Evolutionary conservation across 1,140 invertebrate species (phyloP).

Genomic region (silkworm (Bombyx mori)): DNA sequence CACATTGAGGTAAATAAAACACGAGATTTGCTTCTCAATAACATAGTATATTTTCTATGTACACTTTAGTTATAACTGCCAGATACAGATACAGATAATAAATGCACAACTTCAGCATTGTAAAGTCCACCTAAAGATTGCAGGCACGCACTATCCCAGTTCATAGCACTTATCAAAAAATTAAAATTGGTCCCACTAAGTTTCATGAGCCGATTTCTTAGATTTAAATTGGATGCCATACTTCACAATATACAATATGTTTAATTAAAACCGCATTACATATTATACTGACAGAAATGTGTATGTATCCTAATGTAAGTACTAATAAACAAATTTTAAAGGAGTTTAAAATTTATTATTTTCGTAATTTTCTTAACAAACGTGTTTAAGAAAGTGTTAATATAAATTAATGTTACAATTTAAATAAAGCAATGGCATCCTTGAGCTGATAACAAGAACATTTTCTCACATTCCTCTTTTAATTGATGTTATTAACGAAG

Average conservation of each 20-base stretch:
- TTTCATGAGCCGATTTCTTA: neutral
- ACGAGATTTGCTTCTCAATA: conserved; percentile 40
- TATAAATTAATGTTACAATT: too few relatives aligned
- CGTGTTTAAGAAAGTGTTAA: too few relatives aligned
- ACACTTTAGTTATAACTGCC: conserved; percentile 53
- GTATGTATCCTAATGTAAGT: too few relatives aligned
- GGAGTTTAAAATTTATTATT: too few relatives aligned
- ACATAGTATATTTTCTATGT: conserved; percentile 65
- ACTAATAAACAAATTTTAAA: too few relatives aligned
- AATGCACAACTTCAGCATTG: conserved; percentile 70
- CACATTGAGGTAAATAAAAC: conserved; percentile 11
- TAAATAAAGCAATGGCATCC: too few relatives aligned
- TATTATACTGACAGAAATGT: too few relatives aligned
- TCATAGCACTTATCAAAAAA: conserved; percentile 18
- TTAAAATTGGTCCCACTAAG: conserved; percentile 48
- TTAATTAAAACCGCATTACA: too few relatives aligned
- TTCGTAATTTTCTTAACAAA: too few relatives aligned
- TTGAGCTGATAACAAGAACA: too few relatives aligned
- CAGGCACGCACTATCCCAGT: conserved; percentile 23
- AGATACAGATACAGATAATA: conserved; percentile 69
- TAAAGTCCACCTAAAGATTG: conserved; percentile 35
- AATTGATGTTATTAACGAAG: conserved; percentile 3
- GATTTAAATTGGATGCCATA: too few relatives aligned
- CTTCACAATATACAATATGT: too few relatives aligned
- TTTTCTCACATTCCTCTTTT: neutral